phyloP scores from a whole-genome alignment of 2,888 invertebrate species.

The Willowsia nigromaculata region DNA sequence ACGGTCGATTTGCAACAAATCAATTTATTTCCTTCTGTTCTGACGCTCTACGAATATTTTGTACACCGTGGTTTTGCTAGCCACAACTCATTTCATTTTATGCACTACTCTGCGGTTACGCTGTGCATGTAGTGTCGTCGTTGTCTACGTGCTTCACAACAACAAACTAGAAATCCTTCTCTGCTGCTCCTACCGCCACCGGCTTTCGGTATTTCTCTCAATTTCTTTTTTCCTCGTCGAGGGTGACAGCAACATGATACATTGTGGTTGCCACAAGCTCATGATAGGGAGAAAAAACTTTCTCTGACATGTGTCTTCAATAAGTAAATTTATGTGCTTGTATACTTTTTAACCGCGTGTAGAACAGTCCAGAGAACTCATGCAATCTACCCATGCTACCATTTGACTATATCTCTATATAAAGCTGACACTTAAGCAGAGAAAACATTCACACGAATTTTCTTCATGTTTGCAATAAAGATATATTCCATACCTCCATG shows the following conservation, averaged over 20 bases:
- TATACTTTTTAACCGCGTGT: not conserved
- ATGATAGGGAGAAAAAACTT: conserved; percentile 49
- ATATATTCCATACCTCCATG: not conserved
- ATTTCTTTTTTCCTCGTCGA: conserved; percentile 55
- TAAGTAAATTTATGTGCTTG: conserved; percentile 48
- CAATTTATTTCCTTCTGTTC: conserved; percentile 49
- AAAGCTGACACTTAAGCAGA: not conserved
- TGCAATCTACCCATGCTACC: not conserved
- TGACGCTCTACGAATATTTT: not conserved
- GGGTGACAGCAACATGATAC: conserved; percentile 67
- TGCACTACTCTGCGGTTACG: conserved; percentile 5
- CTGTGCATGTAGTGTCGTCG: not conserved
- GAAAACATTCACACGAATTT: not conserved
- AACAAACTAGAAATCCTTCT: not conserved
- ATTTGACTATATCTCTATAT: not conserved
- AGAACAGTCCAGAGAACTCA: not conserved
- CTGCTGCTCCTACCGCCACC: not conserved
- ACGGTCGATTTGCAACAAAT: conserved; percentile 64
- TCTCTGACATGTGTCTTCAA: conserved; percentile 51
- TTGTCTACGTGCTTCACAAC: not conserved
- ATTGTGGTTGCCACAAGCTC: conserved; percentile 59
- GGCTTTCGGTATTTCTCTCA: not conserved
- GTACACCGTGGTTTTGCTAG: not conserved
- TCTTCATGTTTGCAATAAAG: not conserved
- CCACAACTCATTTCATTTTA: conserved; percentile 46